A percentile compares a stretch with the other conserved stretches of the same genome.
Evolutionary conservation across 2,888 invertebrate species (phyloP).

Genomic region (Cremastinae sp.): DNA sequence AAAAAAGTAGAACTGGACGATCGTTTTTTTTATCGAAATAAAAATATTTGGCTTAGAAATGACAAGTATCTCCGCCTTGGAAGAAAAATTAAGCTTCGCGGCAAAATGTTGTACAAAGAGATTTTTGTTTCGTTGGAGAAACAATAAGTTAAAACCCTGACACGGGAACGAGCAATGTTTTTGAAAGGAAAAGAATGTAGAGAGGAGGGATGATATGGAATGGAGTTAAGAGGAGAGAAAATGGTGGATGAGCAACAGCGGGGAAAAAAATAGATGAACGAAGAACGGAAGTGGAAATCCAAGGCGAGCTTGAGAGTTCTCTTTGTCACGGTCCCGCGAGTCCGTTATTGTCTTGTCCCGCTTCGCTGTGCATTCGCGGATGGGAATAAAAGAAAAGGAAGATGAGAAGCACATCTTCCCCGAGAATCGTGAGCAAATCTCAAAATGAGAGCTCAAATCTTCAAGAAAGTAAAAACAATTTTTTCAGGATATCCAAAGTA

Average conservation of each 20-base stretch:
- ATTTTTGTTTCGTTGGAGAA: too few relatives aligned
- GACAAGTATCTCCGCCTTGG: too few relatives aligned
- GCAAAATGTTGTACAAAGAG: too few relatives aligned
- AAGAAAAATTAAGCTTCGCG: too few relatives aligned
- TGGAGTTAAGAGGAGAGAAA: background rate
- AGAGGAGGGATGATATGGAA: background rate
- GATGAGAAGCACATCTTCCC: slow-evolving; percentile 15
- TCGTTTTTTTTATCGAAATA: too few relatives aligned
- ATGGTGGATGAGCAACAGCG: background rate
- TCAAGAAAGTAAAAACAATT: too few relatives aligned
- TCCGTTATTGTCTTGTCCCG: slow-evolving; percentile 45
- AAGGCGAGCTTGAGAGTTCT: slow-evolving; percentile 44
- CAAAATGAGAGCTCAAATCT: slow-evolving; percentile 4
- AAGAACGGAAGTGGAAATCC: slow-evolving; percentile 35
- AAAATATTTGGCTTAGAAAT: too few relatives aligned
- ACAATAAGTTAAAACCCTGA: too few relatives aligned
- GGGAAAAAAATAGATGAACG: slow-evolving; percentile 14
- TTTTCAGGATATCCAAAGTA: too few relatives aligned
- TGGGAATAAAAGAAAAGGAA: background rate
- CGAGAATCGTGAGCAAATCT: slow-evolving; percentile 15
- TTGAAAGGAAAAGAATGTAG: background rate
- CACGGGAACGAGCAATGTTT: too few relatives aligned
- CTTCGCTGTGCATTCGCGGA: slow-evolving; percentile 47
- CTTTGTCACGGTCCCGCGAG: slow-evolving; percentile 50
- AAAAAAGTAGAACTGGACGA: too few relatives aligned